A percentile compares a stretch with the other conserved stretches of the same genome.
Conservation (phyloP, 2,797 vertebrate species). For the Alauda arvensis region DNA sequence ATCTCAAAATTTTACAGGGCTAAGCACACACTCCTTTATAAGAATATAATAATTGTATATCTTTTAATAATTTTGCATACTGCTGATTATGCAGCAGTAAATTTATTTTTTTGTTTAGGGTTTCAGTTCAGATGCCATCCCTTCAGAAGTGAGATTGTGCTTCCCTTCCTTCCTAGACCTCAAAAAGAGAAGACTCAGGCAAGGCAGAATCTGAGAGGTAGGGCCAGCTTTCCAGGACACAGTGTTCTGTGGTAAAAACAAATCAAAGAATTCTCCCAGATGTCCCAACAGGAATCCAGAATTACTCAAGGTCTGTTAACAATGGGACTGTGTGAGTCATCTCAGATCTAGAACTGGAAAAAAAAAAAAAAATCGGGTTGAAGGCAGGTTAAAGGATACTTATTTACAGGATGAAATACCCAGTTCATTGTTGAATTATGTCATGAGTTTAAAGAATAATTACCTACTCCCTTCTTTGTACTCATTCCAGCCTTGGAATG, state of each 20-base stretch:
- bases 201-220: slow-evolving; percentile 82
- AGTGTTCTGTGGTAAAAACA: slow-evolving; percentile 39
- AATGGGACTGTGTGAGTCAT: slow-evolving; percentile 61
- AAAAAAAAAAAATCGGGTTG: slow-evolving; percentile 56
- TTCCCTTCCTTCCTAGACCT: slow-evolving; percentile 89
- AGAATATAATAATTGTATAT: neutral
- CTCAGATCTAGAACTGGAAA: slow-evolving; percentile 46
- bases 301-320: slow-evolving; percentile 63
- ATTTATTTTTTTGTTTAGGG: slow-evolving; percentile 76
- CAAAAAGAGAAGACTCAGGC: slow-evolving; percentile 78
- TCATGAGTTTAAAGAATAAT: slow-evolving; percentile 48
- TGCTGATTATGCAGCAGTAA: slow-evolving; percentile 15
- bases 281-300: slow-evolving; percentile 64
- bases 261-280: slow-evolving; percentile 63
- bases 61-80: neutral
- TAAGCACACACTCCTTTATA: neutral
- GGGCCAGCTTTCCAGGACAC: slow-evolving; percentile 51
- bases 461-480: slow-evolving; percentile 45
- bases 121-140: slow-evolving; percentile 90
- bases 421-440: slow-evolving; percentile 55
- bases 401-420: slow-evolving; percentile 55
- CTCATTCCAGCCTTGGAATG: slow-evolving; percentile 39
- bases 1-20: neutral
- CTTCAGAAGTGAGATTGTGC: slow-evolving; percentile 86
- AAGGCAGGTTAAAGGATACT: slow-evolving; percentile 53